Evolutionary conservation across 92 coral and sea anemone genomes (phyloP).

Genomic region (Epizoanthus illoricatus): DNA sequence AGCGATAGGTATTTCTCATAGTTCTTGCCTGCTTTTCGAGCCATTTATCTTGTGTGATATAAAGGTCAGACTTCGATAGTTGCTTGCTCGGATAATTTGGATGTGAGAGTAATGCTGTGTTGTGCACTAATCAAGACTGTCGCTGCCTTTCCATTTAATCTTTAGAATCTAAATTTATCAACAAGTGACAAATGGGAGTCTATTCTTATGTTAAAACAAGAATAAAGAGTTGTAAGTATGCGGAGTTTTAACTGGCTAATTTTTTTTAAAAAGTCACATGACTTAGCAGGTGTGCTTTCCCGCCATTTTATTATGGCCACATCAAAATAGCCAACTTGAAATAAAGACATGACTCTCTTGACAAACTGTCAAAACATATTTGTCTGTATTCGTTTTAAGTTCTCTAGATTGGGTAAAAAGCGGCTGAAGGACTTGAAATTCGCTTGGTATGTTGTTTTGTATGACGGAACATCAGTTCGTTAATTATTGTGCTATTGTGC

Average conservation of each 20-base stretch:
- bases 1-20: constrained; percentile 10
- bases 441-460: not conserved
- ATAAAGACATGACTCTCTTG: constrained; percentile 3
- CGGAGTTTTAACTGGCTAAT: constrained; percentile 13
- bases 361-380: constrained; percentile 4
- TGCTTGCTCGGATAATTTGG: not conserved
- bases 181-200: constrained; percentile 9
- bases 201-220: constrained; percentile 24
- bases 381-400: not conserved
- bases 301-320: constrained; percentile 26
- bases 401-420: not conserved
- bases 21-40: constrained; percentile 6
- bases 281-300: constrained; percentile 55
- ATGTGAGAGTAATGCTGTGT: too few species aligned
- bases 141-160: constrained; percentile 6
- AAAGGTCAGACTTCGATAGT: not conserved
- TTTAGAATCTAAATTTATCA: constrained; percentile 25
- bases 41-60: not conserved
- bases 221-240: constrained; percentile 14
- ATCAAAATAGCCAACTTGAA: not conserved
- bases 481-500: not conserved
- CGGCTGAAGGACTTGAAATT: not conserved
- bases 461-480: not conserved
- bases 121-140: not conserved
- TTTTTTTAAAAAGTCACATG: constrained; percentile 43